These are phyloP conservation scores for Valencia hispanica DNA, from an alignment of 2,797 vertebrate genomes.

Conservation along the genomic window DNA sequence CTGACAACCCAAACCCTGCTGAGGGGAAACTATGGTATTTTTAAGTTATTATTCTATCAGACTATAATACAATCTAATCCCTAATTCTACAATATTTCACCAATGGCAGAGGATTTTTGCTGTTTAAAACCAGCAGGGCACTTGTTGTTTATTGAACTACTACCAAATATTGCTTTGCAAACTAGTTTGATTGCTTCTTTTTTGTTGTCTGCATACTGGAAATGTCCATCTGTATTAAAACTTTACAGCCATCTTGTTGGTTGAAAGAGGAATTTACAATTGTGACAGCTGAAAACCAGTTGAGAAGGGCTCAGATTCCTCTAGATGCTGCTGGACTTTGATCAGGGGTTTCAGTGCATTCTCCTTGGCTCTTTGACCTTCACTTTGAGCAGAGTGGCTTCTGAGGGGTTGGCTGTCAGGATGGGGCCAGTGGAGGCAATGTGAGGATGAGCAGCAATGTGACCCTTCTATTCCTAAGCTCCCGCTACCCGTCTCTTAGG, in stretches of 20 bases:
- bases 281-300: neutral
- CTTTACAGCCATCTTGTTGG: neutral
- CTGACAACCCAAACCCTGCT: too few relatives aligned
- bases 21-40: too few relatives aligned
- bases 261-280: neutral
- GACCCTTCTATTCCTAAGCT: constrained; percentile 19
- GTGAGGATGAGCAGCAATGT: constrained; percentile 37
- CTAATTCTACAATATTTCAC: too few relatives aligned
- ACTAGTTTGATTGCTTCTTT: neutral
- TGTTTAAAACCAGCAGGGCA: too few relatives aligned
- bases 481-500: neutral
- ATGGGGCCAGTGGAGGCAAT: constrained; percentile 29
- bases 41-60: too few relatives aligned
- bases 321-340: constrained; percentile 56
- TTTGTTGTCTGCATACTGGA: neutral
- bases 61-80: too few relatives aligned
- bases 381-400: constrained; percentile 48
- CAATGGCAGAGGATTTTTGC: too few relatives aligned
- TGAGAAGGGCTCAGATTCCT: constrained; percentile 37
- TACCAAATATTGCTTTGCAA: neutral
- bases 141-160: neutral
- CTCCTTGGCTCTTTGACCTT: constrained; percentile 71
- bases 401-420: constrained; percentile 51
- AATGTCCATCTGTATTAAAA: neutral
- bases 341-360: constrained; percentile 42